phyloP scores from a whole-genome alignment of 2,113 vertebrate species.

The Pelvicachromis taeniatus region DNA sequence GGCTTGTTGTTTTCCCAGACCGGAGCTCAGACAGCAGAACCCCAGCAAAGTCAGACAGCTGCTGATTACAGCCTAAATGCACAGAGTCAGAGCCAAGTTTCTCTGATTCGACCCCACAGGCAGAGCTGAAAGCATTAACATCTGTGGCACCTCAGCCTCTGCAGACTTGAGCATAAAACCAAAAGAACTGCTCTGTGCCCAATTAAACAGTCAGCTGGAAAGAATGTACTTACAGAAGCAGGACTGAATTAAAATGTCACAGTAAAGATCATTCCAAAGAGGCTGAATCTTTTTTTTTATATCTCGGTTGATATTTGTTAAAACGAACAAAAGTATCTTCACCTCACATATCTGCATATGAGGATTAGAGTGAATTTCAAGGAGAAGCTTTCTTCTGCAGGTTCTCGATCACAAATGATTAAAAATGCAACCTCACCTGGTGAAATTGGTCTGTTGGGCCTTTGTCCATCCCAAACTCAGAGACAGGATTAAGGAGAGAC shows the following conservation, averaged over 20 bases:
- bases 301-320: background rate
- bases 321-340: background rate
- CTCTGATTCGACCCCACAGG: conserved; percentile 41
- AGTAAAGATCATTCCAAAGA: background rate
- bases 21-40: background rate
- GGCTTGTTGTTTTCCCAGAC: background rate
- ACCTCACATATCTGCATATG: background rate
- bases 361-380: background rate
- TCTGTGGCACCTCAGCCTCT: conserved; percentile 38
- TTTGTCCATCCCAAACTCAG: conserved; percentile 47
- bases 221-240: background rate
- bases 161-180: conserved; percentile 18
- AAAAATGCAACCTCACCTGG: conserved; percentile 55
- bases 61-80: conserved; percentile 27
- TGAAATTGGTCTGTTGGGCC: conserved; percentile 59
- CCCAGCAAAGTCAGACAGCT: conserved; percentile 9
- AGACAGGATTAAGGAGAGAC: conserved; percentile 48
- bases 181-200: conserved; percentile 24
- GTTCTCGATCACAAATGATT: background rate
- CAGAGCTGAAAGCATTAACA: conserved; percentile 47
- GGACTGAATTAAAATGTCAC: conserved; percentile 8
- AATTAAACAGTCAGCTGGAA: conserved; percentile 28
- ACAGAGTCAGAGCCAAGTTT: conserved; percentile 24
- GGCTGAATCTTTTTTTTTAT: background rate
- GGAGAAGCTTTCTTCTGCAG: background rate